Evolutionary conservation across 2,797 vertebrate genomes (phyloP), one percentile per base, ranked within the genome.

Genomic region (Calcarius lapponicus): DNA sequence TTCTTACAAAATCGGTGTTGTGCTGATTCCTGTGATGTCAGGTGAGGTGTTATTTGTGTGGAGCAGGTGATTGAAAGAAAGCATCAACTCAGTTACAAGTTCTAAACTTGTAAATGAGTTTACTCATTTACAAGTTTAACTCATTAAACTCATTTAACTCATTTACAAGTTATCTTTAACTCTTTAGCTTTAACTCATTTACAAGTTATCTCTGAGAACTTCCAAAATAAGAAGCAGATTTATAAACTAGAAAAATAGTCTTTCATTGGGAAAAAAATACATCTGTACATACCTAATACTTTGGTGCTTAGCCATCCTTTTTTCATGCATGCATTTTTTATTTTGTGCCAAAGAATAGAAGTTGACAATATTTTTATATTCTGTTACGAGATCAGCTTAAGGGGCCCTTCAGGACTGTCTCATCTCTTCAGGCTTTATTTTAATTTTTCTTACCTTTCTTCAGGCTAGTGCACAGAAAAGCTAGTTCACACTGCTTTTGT

Each of bases 1-100:
- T 50, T 13, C 9, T 22, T 64, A 8, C 0, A 5, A 40, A 75
- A 6, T 3, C 0, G 0, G 6, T 11, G 4, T 54, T 71, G 51
- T 0, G 0, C 17, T 20, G 20, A 16, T 1, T 51, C 3, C 16
- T 36, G 13, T 14, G n/a, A 1, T 60, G 11, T 3, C 36, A 10
- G 2, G 7, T 15, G 53, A 48, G 17, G 11, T 47, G 6, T 26
- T 60, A 31, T 22, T 31, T 16, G 7, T 47, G 28, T 21, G 67
- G 18, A 38, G 21, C 31, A 20, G 28, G 18, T 25, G 26, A 28
- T 0, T 38, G 50, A 61, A 57, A 45, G 16, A 17, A 66, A 24
- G 2, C 2, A 36, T 12, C 25, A 29, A 51, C 28, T 51, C 28
- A 51, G 18, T 51, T 29, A 29, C 48, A 28, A 50, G 26, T 28